These are phyloP conservation scores for Saccostrea glomerata DNA, from an alignment of 1,140 invertebrate genomes.

Conservation along the genomic window DNA sequence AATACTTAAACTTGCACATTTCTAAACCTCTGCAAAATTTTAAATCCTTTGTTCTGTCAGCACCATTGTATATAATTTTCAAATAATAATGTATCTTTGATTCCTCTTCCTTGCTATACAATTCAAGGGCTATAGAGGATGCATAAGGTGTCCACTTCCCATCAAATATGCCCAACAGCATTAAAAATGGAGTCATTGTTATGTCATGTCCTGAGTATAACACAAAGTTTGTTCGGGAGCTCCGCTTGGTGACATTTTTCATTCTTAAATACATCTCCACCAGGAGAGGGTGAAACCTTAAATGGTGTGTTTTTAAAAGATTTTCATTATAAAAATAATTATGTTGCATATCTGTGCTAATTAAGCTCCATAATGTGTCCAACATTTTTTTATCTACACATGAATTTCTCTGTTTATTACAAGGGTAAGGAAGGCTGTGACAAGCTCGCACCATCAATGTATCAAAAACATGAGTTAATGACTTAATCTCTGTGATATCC, in stretches of 20 bases:
- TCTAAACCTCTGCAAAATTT: conserved; percentile 84
- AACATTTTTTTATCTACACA: conserved; percentile 66
- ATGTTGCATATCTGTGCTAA: conserved; percentile 70
- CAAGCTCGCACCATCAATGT: conserved; percentile 90
- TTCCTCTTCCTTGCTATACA: conserved; percentile 80
- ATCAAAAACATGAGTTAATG: conserved; percentile 84
- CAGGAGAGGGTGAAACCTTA: conserved; percentile 78
- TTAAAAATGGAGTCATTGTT: conserved; percentile 89
- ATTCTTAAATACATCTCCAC: conserved; percentile 83
- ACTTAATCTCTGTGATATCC: conserved; percentile 43
- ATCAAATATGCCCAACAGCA: conserved; percentile 86
- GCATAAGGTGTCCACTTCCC: conserved; percentile 86
- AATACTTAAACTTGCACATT: conserved; percentile 75
- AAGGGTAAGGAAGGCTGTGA: conserved; percentile 89
- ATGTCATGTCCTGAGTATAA: conserved; percentile 95
- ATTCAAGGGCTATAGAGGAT: conserved; percentile 90
- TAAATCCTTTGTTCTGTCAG: conserved; percentile 89
- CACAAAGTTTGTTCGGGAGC: conserved; percentile 88
- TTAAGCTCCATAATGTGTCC: conserved; percentile 69
- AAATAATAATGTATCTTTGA: conserved; percentile 85
- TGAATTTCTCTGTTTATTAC: conserved; percentile 73
- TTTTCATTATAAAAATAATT: conserved; percentile 62
- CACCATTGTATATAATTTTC: conserved; percentile 90
- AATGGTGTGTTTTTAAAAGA: conserved; percentile 61
- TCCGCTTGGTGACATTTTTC: conserved; percentile 86